phyloP scores from a whole-genome alignment of 2,113 vertebrate species.

The Pelecanoides urinatrix region DNA sequence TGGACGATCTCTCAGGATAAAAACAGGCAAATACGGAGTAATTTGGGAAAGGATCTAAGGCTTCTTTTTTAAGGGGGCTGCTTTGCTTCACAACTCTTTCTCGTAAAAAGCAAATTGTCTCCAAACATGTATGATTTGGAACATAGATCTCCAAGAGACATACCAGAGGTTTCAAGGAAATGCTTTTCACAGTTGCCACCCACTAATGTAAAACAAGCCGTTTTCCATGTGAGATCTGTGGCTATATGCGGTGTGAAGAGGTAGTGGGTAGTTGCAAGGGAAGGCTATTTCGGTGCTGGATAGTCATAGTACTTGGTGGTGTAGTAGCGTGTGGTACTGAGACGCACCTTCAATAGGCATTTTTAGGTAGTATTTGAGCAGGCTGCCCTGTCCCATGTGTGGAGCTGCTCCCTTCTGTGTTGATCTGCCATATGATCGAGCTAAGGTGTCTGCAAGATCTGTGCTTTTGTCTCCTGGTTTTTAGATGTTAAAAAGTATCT shows the following conservation, averaged over 20 bases:
- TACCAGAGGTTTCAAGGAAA: background rate
- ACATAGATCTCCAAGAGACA: fast-evolving
- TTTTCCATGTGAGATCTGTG: fast-evolving
- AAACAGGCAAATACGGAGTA: background rate
- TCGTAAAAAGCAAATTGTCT: background rate
- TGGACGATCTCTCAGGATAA: background rate
- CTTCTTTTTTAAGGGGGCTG: background rate
- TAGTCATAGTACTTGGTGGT: background rate
- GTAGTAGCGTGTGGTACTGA: fast-evolving
- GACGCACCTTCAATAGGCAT: fast-evolving
- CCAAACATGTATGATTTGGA: background rate
- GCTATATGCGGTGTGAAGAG: background rate
- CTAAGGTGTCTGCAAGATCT: background rate
- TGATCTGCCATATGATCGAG: fast-evolving
- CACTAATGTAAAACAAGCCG: fast-evolving
- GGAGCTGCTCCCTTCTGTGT: background rate
- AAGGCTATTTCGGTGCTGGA: background rate
- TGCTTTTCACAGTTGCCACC: background rate
- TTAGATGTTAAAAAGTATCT: background rate
- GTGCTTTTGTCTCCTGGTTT: fast-evolving
- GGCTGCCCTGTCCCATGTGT: fast-evolving
- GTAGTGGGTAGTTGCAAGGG: background rate
- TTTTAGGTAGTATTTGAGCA: too few relatives aligned
- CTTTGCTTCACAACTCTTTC: background rate
- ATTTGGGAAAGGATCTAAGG: background rate